Evolutionary conservation across 2,888 invertebrate genomes (phyloP).

Genomic region (Cryptocephalus moraei): DNA sequence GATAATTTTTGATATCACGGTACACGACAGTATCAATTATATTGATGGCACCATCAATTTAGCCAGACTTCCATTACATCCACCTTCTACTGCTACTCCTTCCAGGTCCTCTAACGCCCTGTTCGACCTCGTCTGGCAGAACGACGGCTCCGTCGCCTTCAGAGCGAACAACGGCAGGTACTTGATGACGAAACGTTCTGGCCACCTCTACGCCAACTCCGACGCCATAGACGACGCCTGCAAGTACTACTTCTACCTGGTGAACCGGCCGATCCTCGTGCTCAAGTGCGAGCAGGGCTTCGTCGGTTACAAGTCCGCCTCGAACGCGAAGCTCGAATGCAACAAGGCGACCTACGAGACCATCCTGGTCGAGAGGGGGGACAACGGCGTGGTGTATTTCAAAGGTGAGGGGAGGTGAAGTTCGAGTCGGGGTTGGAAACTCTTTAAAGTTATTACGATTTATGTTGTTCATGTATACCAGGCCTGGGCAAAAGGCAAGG

Average conservation of each 20-base stretch:
- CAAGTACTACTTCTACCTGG: conserved; percentile 89
- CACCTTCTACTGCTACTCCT: neutral
- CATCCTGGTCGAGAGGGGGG: conserved; percentile 80
- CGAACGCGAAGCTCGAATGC: conserved; percentile 79
- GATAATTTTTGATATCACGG: too few relatives aligned
- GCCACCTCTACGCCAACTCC: conserved; percentile 82
- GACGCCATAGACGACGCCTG: conserved; percentile 76
- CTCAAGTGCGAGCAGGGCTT: conserved; percentile 93
- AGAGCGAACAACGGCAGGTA: conserved; percentile 92
- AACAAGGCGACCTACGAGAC: conserved; percentile 93
- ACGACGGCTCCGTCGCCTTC: conserved; percentile 83
- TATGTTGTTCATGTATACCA: too few relatives aligned
- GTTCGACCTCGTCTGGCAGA: conserved; percentile 88
- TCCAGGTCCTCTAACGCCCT: conserved; percentile 79
- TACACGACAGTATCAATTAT: too few relatives aligned
- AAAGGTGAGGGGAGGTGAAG: conserved; percentile 54
- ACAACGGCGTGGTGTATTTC: conserved; percentile 82
- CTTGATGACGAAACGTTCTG: conserved; percentile 87
- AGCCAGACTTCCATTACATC: too few relatives aligned
- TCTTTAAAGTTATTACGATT: too few relatives aligned
- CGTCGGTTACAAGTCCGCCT: conserved; percentile 77
- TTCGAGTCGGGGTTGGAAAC: too few relatives aligned
- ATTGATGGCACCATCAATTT: too few relatives aligned
- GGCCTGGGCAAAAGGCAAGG: too few relatives aligned
- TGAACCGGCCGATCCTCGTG: conserved; percentile 88